Evolutionary conservation across 92 coral and sea anemone species (phyloP).

Genomic region (Epizoanthus rinbou): DNA sequence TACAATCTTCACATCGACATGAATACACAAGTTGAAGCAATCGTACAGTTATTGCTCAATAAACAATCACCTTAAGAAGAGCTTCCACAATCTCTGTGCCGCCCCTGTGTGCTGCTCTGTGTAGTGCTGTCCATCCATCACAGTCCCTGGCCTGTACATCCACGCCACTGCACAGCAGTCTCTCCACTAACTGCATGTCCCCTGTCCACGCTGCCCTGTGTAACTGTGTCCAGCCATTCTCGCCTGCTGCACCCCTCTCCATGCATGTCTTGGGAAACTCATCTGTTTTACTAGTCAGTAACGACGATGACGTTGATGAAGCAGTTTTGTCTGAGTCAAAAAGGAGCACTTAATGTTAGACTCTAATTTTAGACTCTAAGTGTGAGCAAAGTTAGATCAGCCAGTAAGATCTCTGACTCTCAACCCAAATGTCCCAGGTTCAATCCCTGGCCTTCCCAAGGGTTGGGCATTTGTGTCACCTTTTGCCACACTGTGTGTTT

Average conservation of each 20-base stretch:
- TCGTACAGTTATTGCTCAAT: neutral
- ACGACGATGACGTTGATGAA: neutral
- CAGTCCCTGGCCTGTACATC: slow-evolving; percentile 17
- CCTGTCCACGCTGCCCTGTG: slow-evolving; percentile 13
- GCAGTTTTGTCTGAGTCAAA: neutral
- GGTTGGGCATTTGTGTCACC: too few species aligned
- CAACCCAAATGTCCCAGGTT: too few species aligned
- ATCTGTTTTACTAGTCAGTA: neutral
- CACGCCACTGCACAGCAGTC: slow-evolving; percentile 9
- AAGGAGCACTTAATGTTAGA: neutral
- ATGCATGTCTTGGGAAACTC: neutral
- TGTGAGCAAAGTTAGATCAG: too few species aligned
- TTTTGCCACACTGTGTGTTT: too few species aligned
- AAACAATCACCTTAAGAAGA: slow-evolving; percentile 10
- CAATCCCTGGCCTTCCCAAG: too few species aligned
- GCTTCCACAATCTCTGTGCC: slow-evolving; percentile 3
- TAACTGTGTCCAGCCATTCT: neutral
- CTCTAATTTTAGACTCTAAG: too few species aligned
- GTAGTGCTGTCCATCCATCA: slow-evolving; percentile 35
- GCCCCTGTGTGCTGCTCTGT: slow-evolving; percentile 37
- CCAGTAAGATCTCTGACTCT: too few species aligned
- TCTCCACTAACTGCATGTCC: neutral
- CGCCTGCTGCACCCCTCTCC: neutral
- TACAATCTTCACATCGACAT: neutral
- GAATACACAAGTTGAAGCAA: neutral